phyloP scores from a whole-genome alignment of 2,113 vertebrate species.

The Gopherus evgoodei region DNA sequence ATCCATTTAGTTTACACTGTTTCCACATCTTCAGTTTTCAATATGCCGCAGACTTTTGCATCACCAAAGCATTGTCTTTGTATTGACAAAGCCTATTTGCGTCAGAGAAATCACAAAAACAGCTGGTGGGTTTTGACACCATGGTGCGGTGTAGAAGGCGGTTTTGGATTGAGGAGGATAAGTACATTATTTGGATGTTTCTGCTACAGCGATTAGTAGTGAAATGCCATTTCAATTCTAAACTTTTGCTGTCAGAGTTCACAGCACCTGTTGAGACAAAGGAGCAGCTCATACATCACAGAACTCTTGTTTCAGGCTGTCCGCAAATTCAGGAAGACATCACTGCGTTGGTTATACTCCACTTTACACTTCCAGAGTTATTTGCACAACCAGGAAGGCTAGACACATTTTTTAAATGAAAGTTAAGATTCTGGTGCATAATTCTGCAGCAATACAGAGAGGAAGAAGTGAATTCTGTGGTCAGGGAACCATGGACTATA shows the following conservation, averaged over 20 bases:
- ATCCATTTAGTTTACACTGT: accelerated
- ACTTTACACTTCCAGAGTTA: no score
- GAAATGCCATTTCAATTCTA: not conserved
- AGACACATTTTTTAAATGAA: not conserved
- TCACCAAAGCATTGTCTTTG: not conserved
- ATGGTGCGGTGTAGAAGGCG: conserved; percentile 11
- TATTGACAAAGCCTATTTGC: not conserved
- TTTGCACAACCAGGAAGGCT: accelerated
- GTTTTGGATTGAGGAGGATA: not conserved
- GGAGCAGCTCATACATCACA: accelerated
- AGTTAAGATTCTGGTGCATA: not conserved
- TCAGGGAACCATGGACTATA: accelerated
- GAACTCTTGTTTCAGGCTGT: not conserved
- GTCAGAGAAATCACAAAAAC: accelerated
- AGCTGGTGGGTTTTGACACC: conserved; percentile 24
- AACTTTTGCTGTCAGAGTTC: accelerated
- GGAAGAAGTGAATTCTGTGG: not conserved
- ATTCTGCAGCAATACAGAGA: accelerated
- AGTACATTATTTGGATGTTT: not conserved
- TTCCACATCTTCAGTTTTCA: conserved; percentile 20
- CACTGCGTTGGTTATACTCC: not conserved
- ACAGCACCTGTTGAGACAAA: accelerated
- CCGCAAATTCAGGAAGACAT: accelerated
- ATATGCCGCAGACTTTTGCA: not conserved
- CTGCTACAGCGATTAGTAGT: not conserved